Evolutionary conservation across 2,888 invertebrate genomes (phyloP), one percentile per base, ranked within the genome.

Genomic region (Homarus gammarus): DNA sequence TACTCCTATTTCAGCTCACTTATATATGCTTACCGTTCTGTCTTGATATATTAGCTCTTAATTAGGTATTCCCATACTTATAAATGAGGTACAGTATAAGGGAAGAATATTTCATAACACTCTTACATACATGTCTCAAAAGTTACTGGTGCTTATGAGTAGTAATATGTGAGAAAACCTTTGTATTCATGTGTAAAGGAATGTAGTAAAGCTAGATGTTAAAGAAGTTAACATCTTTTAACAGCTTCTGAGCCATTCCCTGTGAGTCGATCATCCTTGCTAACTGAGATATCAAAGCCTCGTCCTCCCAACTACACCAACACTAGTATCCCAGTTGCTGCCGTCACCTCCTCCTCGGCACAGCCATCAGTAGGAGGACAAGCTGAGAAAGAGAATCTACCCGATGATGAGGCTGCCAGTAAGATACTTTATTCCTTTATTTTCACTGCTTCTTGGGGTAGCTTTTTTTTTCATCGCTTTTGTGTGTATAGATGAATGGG

Each of bases 211-310:
- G 27, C 10, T n/a, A 44, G 44, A 12, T 31, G 27, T 44, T n/a
- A 75, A 49, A 82, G 38, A 44, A 27, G n/a, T 40, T 15, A 38
- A 51, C n/a, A 73, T 40, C 44, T 49, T 84, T 83, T 93, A 93
- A 38, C 93, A 95, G 95, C 97, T 0, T 96, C 96, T 0, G 97
- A 97, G 94, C 98, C 98, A 0, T 98, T 98, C 93, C 97, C 97
- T 88, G 97, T 98, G 82, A 97, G 95, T 93, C 94, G 95, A 87
- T 94, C 95, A 27, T 94, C 95, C 40, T 93, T 96, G 93, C 94
- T 96, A 87, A 93, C 94, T 70, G 94, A 94, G 91, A 93, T 94
- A 90, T 93, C 93, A 44, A 93, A 93, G 92, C 94, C 93, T 77
- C 75, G 86, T 33, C 73, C 86, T 31, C 83, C 86, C 38, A 91